phyloP scores from a whole-genome alignment of 2,113 vertebrate species.

The Canis aureus region DNA sequence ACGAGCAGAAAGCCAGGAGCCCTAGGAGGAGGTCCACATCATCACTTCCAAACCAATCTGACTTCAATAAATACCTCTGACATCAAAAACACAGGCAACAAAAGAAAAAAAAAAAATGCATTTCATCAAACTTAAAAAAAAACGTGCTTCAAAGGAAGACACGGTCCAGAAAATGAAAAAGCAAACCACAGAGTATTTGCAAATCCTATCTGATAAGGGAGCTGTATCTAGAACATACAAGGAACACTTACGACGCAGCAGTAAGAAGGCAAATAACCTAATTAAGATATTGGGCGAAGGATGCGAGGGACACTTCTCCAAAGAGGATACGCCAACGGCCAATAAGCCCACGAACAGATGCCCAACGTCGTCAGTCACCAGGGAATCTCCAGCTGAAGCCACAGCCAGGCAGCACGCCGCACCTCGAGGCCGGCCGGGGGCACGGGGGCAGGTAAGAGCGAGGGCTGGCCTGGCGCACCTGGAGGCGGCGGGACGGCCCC shows the following conservation, averaged over 20 bases:
- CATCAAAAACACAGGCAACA: background rate
- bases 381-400: background rate
- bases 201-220: background rate
- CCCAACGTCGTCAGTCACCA: too few relatives aligned
- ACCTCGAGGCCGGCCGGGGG: too few relatives aligned
- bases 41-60: accelerated
- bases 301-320: background rate
- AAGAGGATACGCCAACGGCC: background rate
- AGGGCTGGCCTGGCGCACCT: too few relatives aligned
- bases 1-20: background rate
- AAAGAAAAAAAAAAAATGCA: background rate
- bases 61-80: background rate
- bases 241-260: background rate
- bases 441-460: too few relatives aligned
- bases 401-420: background rate
- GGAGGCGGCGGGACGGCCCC: too few relatives aligned
- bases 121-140: background rate
- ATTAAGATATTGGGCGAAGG: background rate
- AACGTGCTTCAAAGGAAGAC: background rate
- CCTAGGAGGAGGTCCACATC: background rate
- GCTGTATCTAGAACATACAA: background rate
- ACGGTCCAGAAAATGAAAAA: background rate
- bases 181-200: background rate
- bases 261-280: background rate
- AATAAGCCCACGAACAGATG: background rate